Base-by-base conservation (phyloP, 2,888 invertebrate genomes). In the Synergus itoensis region DNA sequence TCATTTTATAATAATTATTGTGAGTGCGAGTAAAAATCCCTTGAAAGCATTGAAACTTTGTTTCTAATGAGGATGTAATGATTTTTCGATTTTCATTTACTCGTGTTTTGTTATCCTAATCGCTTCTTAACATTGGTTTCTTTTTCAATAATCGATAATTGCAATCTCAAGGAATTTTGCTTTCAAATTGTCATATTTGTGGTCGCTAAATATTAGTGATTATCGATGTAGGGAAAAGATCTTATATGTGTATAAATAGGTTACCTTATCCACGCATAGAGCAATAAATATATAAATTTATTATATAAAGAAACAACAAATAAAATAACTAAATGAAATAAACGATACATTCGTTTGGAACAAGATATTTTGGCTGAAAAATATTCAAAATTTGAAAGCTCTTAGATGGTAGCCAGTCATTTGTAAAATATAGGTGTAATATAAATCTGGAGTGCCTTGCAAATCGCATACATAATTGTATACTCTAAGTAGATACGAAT, bases 401-500 rank as follows among this genome's bases (percentile, higher is more conserved):
- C 48, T 28, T n/a, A 69, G 21, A 28, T 73, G 73, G 73, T 73
- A 84, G 84, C 82, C 82, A 83, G 80, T 84, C 83, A 86, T 86
- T 89, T 91, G 90, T 90, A 91, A 90, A 90, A 89, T 90, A 90
- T 88, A 88, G 88, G 87, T 91, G 90, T 91, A 90, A 90, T 90
- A 91, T 89, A 91, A 90, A 91, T 91, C 90, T 90, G 91, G 92
- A 92, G 92, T 92, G 92, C 92, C 92, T 92, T 92, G 90, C 90
- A 91, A 89, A 91, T 89, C 90, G 90, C 87, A 88, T 83, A 81
- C 81, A 85, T 80, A 83, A 79, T 84, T 81, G 81, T 83, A 85
- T 82, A 84, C 87, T 87, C 83, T 87, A 84, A 85, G 84, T 84
- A 86, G 87, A 86, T 84, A 87, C 86, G 86, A 86, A 81, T 81